Evolutionary conservation across 2,113 vertebrate genomes (phyloP).

Genomic region (Amphiprion ocellaris): DNA sequence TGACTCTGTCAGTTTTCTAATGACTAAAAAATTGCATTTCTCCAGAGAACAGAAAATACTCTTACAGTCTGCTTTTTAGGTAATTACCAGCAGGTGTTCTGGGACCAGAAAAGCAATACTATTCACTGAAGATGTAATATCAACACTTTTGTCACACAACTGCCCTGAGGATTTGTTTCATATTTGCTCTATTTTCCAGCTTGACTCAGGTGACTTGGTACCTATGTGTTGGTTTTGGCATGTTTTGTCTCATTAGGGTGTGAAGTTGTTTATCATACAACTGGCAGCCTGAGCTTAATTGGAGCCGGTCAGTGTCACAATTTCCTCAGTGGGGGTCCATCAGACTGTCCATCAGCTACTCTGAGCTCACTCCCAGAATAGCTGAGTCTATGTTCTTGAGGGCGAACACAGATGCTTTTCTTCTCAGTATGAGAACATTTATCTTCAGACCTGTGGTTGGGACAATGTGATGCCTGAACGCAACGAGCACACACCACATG

Average conservation of each 20-base stretch:
- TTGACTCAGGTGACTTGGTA: background rate
- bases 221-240: conserved; percentile 27
- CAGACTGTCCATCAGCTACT: conserved; percentile 17
- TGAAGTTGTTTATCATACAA: conserved; percentile 1
- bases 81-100: conserved; percentile 58
- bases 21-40: conserved; percentile 54
- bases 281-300: background rate
- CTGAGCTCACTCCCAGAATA: background rate
- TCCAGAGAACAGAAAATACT: conserved; percentile 30
- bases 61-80: conserved; percentile 15
- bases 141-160: conserved; percentile 38
- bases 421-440: background rate
- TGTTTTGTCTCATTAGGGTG: conserved; percentile 4
- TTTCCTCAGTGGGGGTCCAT: background rate
- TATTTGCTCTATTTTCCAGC: conserved; percentile 14
- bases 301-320: background rate
- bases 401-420: conserved; percentile 5
- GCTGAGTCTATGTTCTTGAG: background rate
- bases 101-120: conserved; percentile 2
- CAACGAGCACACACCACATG: too few species aligned
- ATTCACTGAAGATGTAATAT: conserved; percentile 19
- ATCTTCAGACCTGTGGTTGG: background rate
- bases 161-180: conserved; percentile 34
- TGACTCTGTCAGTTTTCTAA: conserved; percentile 65
- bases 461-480: too few species aligned